phyloP scores from a whole-genome alignment of 2,888 invertebrate species.

The Sipunculus nudus region DNA sequence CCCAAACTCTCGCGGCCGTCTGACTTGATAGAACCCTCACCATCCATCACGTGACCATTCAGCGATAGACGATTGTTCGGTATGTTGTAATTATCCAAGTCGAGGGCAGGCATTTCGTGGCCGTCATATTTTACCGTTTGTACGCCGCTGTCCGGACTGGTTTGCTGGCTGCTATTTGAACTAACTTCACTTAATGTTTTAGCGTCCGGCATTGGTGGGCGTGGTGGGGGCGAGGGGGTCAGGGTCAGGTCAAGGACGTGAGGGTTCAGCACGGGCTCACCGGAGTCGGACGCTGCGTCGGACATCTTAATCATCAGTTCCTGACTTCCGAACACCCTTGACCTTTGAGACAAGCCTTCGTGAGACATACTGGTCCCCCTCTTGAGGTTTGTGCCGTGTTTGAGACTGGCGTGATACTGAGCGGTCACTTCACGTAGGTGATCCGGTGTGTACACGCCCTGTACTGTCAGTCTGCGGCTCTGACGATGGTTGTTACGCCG shows the following conservation, averaged over 20 bases:
- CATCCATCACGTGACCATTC: too few relatives aligned
- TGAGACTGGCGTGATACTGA: background rate
- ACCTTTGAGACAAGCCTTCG: background rate
- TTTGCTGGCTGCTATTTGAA: too few relatives aligned
- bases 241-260: background rate
- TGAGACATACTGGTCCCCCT: constrained; percentile 1
- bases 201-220: background rate
- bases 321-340: background rate
- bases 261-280: background rate
- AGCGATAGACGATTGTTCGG: background rate
- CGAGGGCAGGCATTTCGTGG: constrained; percentile 27
- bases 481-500: background rate
- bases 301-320: background rate
- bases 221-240: background rate
- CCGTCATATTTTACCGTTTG: constrained; percentile 26
- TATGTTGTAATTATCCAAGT: constrained; percentile 20
- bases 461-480: background rate
- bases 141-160: background rate
- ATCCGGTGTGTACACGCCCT: too few relatives aligned
- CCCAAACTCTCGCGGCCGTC: constrained; percentile 26
- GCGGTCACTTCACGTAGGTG: background rate
- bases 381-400: background rate
- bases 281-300: background rate
- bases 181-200: too few relatives aligned
- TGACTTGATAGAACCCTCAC: too few relatives aligned